Evolutionary conservation across 2,113 vertebrate genomes (phyloP).

Genomic region (Miniopterus natalensis): DNA sequence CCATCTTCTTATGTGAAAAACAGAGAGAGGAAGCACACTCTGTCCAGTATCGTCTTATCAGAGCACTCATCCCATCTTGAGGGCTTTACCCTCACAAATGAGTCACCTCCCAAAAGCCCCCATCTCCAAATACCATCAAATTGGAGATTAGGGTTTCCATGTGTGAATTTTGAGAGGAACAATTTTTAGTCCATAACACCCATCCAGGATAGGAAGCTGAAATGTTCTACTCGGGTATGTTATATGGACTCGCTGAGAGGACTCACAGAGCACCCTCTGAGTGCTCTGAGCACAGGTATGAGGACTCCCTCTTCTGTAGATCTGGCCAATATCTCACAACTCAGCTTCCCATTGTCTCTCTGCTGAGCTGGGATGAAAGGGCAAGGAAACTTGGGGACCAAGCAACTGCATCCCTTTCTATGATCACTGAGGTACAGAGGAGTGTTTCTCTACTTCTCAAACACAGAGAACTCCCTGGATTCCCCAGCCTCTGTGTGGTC

Average conservation of each 20-base stretch:
- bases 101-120: neutral
- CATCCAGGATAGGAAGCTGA: neutral
- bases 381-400: neutral
- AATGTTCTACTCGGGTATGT: neutral
- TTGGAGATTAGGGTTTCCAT: neutral
- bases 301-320: neutral
- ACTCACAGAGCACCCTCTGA: rapidly evolving
- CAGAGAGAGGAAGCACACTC: neutral
- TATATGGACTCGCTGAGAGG: neutral
- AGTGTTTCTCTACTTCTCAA: neutral
- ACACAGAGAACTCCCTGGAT: neutral
- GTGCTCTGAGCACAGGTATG: neutral
- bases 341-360: neutral
- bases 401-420: neutral
- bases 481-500: neutral
- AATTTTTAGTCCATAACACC: neutral
- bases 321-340: neutral
- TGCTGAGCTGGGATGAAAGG: neutral
- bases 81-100: neutral
- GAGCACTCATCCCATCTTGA: neutral
- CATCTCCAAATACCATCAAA: neutral
- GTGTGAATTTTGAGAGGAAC: neutral
- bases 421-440: neutral
- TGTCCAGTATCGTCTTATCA: neutral
- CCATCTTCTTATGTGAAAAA: neutral